These are phyloP conservation scores for Edolisoma coerulescens DNA, from an alignment of 2,113 vertebrate genomes.

Conservation along the genomic window DNA sequence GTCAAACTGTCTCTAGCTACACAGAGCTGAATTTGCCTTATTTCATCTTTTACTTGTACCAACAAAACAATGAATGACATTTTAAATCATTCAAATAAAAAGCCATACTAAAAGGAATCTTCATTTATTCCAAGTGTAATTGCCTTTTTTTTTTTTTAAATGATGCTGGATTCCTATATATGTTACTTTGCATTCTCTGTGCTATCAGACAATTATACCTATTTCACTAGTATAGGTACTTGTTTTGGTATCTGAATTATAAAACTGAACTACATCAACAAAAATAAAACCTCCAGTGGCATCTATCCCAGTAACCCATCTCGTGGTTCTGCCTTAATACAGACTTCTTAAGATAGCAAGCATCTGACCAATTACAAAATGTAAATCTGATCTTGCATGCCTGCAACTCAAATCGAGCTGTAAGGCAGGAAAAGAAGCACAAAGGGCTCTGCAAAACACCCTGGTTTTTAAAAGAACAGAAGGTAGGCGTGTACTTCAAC, in stretches of 20 bases:
- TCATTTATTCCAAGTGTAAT: neutral
- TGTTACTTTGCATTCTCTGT: neutral
- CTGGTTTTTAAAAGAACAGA: neutral
- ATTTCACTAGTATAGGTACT: neutral
- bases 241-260: neutral
- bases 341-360: neutral
- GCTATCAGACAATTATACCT: neutral
- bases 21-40: neutral
- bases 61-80: neutral
- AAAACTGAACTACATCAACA: neutral
- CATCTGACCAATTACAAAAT: neutral
- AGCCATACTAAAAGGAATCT: neutral
- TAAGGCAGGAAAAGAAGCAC: neutral
- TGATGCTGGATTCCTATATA: neutral
- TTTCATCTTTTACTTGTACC: neutral
- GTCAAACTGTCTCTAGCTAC: neutral
- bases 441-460: neutral
- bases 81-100: neutral
- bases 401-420: neutral
- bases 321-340: neutral
- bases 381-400: neutral
- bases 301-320: neutral
- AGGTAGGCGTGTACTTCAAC: neutral
- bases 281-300: neutral
- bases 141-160: neutral